Evolutionary conservation across 2,797 vertebrate genomes (phyloP).

Genomic region (Furcifer pardalis): DNA sequence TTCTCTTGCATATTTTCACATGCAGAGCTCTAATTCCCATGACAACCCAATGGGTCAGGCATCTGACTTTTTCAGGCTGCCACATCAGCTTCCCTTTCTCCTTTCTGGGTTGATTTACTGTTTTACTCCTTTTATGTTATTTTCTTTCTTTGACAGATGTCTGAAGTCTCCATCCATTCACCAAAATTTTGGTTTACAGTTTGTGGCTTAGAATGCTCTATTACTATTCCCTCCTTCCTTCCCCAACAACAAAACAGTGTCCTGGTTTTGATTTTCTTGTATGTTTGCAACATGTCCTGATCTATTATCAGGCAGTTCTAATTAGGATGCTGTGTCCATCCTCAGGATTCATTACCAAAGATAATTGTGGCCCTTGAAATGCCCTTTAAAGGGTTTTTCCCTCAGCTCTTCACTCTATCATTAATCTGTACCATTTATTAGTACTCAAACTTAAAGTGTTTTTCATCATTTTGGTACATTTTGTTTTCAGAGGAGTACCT

Average conservation of each 20-base stretch:
- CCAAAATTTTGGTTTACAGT: conserved; percentile 1
- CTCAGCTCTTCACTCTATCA: conserved; percentile 38
- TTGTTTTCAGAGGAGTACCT: neutral
- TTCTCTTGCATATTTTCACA: too few species aligned
- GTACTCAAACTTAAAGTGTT: conserved; percentile 32
- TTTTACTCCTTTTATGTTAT: neutral
- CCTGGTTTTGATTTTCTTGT: neutral
- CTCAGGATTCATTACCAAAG: conserved; percentile 48
- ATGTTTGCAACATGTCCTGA: conserved; percentile 35
- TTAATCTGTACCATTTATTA: conserved; percentile 38
- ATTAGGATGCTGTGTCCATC: conserved; percentile 17
- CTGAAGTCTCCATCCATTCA: neutral
- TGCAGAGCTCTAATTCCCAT: too few species aligned
- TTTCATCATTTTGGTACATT: conserved; percentile 30
- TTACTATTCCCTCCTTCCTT: neutral
- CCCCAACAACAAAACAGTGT: neutral
- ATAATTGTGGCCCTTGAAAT: conserved; percentile 44
- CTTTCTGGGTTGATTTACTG: neutral
- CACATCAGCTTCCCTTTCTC: neutral
- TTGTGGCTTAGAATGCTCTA: neutral
- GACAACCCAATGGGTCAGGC: too few species aligned
- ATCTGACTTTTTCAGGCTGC: too few species aligned
- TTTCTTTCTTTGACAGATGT: neutral
- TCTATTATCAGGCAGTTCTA: conserved; percentile 34
- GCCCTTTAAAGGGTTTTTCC: conserved; percentile 27